Evolutionary conservation across 2,888 invertebrate species (phyloP).

Genomic region (Phymatocera aterrima): DNA sequence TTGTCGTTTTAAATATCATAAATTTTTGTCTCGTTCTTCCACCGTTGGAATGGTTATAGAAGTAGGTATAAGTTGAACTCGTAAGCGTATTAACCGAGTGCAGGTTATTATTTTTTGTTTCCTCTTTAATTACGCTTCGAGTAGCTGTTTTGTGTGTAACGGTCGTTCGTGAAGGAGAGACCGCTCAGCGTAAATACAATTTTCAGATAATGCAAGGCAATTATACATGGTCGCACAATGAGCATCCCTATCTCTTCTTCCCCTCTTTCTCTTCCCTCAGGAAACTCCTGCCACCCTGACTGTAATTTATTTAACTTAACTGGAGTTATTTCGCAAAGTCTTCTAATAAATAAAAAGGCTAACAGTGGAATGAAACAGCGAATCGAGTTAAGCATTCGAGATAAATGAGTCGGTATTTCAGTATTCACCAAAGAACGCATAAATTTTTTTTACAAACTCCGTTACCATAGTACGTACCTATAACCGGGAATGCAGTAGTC

Average conservation of each 20-base stretch:
- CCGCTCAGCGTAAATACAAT: slow-evolving; percentile 46
- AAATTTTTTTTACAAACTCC: slow-evolving; percentile 30
- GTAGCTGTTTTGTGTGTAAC: slow-evolving; percentile 47
- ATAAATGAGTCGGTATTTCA: slow-evolving; percentile 48
- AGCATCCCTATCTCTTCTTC: slow-evolving; percentile 43
- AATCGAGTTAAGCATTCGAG: slow-evolving; percentile 53
- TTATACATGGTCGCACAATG: slow-evolving; percentile 49
- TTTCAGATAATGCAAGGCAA: slow-evolving; percentile 49
- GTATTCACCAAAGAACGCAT: slow-evolving; percentile 43
- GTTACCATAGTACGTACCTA: neutral
- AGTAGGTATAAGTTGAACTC: neutral
- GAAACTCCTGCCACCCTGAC: slow-evolving; percentile 8
- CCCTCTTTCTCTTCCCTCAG: neutral
- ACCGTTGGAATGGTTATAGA: neutral
- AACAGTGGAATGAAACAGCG: slow-evolving; percentile 58
- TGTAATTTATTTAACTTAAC: slow-evolving; percentile 48
- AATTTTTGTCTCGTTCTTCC: neutral
- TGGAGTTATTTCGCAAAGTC: slow-evolving; percentile 47
- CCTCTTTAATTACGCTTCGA: slow-evolving; percentile 47
- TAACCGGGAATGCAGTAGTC: neutral
- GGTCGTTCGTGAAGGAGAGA: slow-evolving; percentile 28
- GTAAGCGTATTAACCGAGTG: slow-evolving; percentile 30
- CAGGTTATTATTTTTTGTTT: slow-evolving; percentile 38
- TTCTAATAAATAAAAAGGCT: slow-evolving; percentile 47
- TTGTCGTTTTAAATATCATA: neutral